Conservation (phyloP, 2,113 vertebrate species). For the Oceanodroma tethys region DNA sequence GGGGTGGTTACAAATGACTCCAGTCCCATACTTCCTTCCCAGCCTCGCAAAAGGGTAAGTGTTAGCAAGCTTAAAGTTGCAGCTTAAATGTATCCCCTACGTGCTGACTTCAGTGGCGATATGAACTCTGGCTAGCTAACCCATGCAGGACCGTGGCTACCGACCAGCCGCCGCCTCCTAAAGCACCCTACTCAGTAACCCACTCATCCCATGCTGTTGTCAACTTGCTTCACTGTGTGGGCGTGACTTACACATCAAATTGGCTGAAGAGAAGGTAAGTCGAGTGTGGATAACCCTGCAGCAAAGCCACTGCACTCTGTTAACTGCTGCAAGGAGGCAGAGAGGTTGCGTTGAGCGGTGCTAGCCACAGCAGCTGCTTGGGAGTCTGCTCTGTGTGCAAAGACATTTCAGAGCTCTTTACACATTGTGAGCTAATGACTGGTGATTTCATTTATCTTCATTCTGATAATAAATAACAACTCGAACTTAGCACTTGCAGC, state of each 20-base stretch:
- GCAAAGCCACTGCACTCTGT: background rate
- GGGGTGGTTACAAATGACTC: background rate
- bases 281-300: background rate
- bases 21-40: background rate
- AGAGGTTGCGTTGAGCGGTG: background rate
- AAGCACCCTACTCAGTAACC: background rate
- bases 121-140: background rate
- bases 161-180: background rate
- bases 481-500: background rate
- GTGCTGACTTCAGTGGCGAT: accelerated
- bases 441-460: conserved; percentile 57
- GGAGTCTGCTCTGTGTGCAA: background rate
- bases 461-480: conserved; percentile 25
- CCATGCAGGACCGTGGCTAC: accelerated
- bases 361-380: background rate
- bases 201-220: accelerated
- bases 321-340: background rate
- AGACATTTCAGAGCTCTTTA: conserved; percentile 13
- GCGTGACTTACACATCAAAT: background rate
- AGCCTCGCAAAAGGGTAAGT: background rate
- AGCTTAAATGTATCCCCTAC: background rate
- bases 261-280: background rate
- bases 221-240: accelerated
- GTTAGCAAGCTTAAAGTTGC: background rate
- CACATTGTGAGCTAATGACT: conserved; percentile 29